Conservation (phyloP, 2,797 vertebrate genomes). For the Chelidonichthys spinosus region DNA sequence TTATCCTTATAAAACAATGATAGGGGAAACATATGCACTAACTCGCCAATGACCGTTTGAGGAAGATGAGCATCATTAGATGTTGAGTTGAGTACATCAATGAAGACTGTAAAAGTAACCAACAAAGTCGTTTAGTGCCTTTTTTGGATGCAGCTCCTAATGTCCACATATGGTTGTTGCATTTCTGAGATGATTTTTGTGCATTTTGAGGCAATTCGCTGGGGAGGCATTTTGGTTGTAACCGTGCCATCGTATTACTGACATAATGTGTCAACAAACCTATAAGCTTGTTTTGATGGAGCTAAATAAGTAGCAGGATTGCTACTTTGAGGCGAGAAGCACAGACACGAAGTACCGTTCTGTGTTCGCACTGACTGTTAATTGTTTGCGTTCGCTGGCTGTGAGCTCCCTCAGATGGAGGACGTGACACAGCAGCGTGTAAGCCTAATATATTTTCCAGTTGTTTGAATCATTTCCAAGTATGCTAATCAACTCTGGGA, state of each 20-base stretch:
- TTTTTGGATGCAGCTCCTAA: constrained; percentile 22
- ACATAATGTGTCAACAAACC: constrained; percentile 29
- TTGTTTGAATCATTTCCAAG: constrained; percentile 23
- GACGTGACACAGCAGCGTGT: neutral
- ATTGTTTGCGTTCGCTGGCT: constrained; percentile 7
- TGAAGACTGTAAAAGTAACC: constrained; percentile 3
- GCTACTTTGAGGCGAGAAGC: constrained; percentile 17
- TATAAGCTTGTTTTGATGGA: constrained; percentile 23
- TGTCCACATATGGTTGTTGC: neutral
- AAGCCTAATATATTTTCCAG: constrained; percentile 20
- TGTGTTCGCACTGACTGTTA: neutral
- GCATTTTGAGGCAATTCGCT: constrained; percentile 29
- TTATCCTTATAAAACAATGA: neutral
- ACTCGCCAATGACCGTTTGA: constrained; percentile 1
- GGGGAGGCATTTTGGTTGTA: constrained; percentile 32
- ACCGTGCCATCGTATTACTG: constrained; percentile 20
- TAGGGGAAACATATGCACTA: neutral
- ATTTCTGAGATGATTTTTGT: constrained; percentile 2
- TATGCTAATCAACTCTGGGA: constrained; percentile 25
- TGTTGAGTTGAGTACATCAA: constrained; percentile 7
- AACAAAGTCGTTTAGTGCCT: constrained; percentile 1
- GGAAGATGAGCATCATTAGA: constrained; percentile 1
- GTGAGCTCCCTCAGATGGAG: neutral
- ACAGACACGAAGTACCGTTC: constrained; percentile 3
- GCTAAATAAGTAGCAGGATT: neutral